Base-by-base conservation (phyloP, 2,113 vertebrate species). In the Rhinolophus ferrumequinum region DNA sequence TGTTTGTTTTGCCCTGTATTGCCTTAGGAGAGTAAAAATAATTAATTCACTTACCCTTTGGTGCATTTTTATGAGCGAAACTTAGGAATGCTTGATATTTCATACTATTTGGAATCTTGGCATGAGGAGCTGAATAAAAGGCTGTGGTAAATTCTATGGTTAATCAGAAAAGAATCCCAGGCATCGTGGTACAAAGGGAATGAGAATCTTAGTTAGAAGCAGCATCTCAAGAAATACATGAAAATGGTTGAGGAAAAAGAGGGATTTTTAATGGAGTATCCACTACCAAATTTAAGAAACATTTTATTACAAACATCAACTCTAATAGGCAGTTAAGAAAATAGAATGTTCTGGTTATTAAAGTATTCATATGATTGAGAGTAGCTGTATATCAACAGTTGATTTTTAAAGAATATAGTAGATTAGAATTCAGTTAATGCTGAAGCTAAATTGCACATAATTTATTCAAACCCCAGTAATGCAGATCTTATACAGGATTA, bases 331-430 rank as follows among this genome's bases (percentile, higher is more conserved):
- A 92, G 21, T 82, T 93, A 90, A 47, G 54, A n/a, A 97, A 83
- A 86, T 86, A 93, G 30, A 41, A 35, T 93, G 16, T 50, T 88
- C 64, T 83, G 9, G 24, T 77, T 70, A 52, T 52, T 93, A 47
- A 93, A 88, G 19, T 94, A 82, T 76, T 77, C 41, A 38, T 80
- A 22, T 89, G 72, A 56, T 60, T 94, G 24, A 88, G 47, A 96
- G 58, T 75, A 73, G 15, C 30, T 96, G 54, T 93, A 26, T 44
- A 82, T 76, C 77, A 93, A 85, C 60, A 93, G 82, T 22, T 73
- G 50, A 77, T 90, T 97, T 97, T 60, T 79, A 81, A 97, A 94
- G 75, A 90, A 54, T 87, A 66, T 69, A 60, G 66, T 41, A 84
- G 14, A 80, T 93, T 96, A 94, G 62, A 96, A 94, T 93, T 95